These are phyloP conservation scores for Meriones psammophilus DNA, from an alignment of 2,797 vertebrate genomes.

Conservation along the genomic window DNA sequence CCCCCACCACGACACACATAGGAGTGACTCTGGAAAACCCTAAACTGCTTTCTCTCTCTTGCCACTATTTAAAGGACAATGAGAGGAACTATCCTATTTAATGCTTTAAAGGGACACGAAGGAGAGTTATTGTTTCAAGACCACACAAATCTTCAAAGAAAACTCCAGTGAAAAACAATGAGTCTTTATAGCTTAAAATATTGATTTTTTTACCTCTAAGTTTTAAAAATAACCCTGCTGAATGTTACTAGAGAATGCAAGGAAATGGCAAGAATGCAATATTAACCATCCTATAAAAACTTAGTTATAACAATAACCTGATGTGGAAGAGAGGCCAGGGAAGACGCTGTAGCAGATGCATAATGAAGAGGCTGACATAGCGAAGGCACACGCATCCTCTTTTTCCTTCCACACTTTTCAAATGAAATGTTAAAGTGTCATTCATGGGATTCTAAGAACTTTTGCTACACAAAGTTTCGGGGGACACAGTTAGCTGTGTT, in stretches of 20 bases:
- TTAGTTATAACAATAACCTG: constrained; percentile 7
- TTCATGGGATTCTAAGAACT: neutral
- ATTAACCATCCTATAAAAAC: constrained; percentile 1
- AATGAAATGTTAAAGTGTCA: neutral
- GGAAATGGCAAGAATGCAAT: constrained; percentile 32
- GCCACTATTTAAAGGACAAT: constrained; percentile 4
- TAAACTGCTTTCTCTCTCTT: neutral
- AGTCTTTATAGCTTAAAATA: constrained; percentile 72
- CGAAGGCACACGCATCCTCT: neutral
- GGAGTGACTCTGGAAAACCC: neutral
- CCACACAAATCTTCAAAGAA: constrained; percentile 70
- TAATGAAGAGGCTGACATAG: constrained; percentile 43
- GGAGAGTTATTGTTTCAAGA: constrained; percentile 57
- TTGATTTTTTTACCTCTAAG: neutral
- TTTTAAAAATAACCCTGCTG: constrained; percentile 67
- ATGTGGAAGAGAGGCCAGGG: constrained; percentile 29
- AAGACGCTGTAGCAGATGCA: constrained; percentile 40
- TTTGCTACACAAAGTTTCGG: fast-evolving
- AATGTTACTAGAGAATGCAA: constrained; percentile 21
- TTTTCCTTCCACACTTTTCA: neutral
- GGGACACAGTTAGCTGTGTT: neutral
- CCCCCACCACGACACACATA: neutral
- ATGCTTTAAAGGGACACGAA: constrained; percentile 58
- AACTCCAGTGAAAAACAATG: constrained; percentile 70
- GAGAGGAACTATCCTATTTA: constrained; percentile 32